Base-by-base conservation (phyloP, 2,888 invertebrate species). In the Hoplodrina ambigua region DNA sequence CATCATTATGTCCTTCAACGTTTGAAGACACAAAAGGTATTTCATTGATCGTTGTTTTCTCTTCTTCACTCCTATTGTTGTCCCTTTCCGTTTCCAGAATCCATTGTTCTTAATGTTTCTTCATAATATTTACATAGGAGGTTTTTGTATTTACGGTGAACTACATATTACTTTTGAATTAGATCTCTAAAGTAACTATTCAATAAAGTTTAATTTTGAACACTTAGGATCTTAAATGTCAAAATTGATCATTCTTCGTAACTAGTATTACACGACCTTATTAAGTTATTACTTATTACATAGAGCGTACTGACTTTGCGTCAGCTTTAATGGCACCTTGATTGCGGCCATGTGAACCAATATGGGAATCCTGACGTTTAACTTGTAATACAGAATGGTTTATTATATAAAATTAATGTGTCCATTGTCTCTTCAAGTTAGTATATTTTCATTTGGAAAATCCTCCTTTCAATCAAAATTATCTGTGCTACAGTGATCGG, bases 1-100 rank as follows among this genome's bases (percentile, higher is more conserved):
- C 78, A 78, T 81, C 78, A 78, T 78, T 55, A 54, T 78, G 81
- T 78, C 78, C 81, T 78, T 78, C 78, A 81, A 78, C 78, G 77
- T 78, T 78, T 78, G 78, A 78, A 81, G 78, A 81, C 71, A 81
- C 81, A 71, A 67, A 81, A 78, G 78, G 78, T 78, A 78, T 78
- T 81, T 75, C 55, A 81, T 44, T 77, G 59, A 71, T 64, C 52
- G 78, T 67, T 75, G 65, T 77, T 70, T 57, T 64, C 59, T 77
- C 56, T 69, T 55, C 63, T 81, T 67, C 62, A 71, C 20, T 63
- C 78, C 67, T 67, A 44, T 55, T 53, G 69, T 69, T 54, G 17
- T 15, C 50, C 72, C 60, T 60, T 57, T 50, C 37, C 25, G 20
- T 66, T 66, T 76, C 53, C 50, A 33, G 30, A 78, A 53, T 69